A percentile compares a stretch with the other conserved stretches of the same genome.
phyloP scores from a whole-genome alignment of 2,113 vertebrate species.

The Ascaphus truei region DNA sequence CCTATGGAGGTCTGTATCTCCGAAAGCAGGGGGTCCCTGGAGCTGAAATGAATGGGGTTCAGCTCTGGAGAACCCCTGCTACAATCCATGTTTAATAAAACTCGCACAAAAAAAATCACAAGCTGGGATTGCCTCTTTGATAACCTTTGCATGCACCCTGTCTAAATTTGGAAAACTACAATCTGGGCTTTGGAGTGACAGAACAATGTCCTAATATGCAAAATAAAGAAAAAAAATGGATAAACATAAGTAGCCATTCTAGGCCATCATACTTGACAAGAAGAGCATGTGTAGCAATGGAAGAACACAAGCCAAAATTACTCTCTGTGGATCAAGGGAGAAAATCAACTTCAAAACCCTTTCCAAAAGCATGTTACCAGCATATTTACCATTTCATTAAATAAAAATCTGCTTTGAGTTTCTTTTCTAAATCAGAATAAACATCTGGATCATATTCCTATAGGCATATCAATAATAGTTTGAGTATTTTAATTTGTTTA shows the following conservation, averaged over 20 bases:
- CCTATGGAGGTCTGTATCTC: too few species aligned
- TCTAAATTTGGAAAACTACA: background rate
- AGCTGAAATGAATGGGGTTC: too few species aligned
- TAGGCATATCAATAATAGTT: constrained; percentile 28
- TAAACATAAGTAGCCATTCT: background rate
- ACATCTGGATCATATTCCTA: constrained; percentile 45
- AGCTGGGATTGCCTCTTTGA: too few species aligned
- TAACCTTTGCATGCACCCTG: too few species aligned
- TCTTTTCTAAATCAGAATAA: constrained; percentile 38
- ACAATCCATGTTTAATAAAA: too few species aligned
- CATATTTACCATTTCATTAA: constrained; percentile 28
- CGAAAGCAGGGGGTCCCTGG: too few species aligned
- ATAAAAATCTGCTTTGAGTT: constrained; percentile 33
- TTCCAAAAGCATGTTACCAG: constrained; percentile 33
- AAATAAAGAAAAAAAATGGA: background rate
- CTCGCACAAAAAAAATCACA: too few species aligned
- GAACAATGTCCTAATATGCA: constrained; percentile 26
- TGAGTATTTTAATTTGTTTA: constrained; percentile 47
- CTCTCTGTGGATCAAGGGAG: constrained; percentile 20
- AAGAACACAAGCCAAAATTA: constrained; percentile 32
- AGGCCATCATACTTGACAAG: background rate
- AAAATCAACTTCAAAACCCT: constrained; percentile 12
- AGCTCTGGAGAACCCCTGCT: too few species aligned
- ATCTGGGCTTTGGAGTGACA: background rate
- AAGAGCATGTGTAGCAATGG: background rate